Evolutionary conservation across 2,797 vertebrate genomes (phyloP).

Genomic region (Otolemur crassicaudatus): DNA sequence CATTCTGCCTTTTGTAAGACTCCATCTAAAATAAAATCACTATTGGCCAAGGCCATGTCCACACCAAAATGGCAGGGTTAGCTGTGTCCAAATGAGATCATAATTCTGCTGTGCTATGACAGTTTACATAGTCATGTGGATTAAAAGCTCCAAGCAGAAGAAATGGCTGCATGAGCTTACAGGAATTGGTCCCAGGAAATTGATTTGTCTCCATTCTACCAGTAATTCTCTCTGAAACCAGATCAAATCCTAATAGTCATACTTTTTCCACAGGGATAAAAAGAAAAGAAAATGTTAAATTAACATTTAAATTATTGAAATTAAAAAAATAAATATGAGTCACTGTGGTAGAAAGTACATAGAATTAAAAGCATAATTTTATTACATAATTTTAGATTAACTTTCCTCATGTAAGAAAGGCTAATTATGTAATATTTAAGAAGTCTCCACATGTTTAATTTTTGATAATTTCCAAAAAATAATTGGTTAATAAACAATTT

Average conservation of each 20-base stretch:
- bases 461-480: background rate
- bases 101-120: background rate
- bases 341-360: background rate
- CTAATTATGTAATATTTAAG: background rate
- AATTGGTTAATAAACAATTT: background rate
- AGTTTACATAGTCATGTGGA: background rate
- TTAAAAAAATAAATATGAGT: background rate
- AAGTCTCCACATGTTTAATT: background rate
- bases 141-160: background rate
- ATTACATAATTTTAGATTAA: background rate
- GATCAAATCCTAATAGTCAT: background rate
- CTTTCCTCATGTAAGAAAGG: background rate
- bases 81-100: conserved; percentile 21
- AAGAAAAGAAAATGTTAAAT: background rate
- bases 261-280: background rate
- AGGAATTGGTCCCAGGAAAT: background rate
- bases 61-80: conserved; percentile 30
- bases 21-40: conserved; percentile 63
- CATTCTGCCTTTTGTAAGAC: conserved; percentile 55
- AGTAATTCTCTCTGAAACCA: background rate
- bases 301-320: background rate
- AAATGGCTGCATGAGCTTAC: background rate
- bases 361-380: background rate
- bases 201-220: background rate
- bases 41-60: background rate